phyloP scores from a whole-genome alignment of 2,797 vertebrate genomes.

The Gymnodraco acuticeps region DNA sequence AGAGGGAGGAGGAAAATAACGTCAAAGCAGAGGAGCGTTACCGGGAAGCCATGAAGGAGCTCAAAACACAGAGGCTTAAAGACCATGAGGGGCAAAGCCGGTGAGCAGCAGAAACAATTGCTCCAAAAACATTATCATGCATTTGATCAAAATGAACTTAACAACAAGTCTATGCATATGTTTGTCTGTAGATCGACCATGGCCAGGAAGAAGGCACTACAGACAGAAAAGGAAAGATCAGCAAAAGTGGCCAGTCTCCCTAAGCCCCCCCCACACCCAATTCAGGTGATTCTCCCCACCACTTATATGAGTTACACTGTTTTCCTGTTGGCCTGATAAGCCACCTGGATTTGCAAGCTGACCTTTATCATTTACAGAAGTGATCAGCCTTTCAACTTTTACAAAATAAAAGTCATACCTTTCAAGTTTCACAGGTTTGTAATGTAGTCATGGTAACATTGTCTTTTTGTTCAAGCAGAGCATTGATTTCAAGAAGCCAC shows the following conservation, averaged over 20 bases:
- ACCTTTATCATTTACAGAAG: background rate
- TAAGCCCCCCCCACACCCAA: slow-evolving; percentile 81
- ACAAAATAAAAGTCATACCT: background rate
- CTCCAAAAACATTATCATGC: background rate
- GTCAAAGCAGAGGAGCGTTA: slow-evolving; percentile 88
- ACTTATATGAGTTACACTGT: background rate
- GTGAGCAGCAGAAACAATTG: slow-evolving; percentile 71
- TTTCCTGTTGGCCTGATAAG: background rate
- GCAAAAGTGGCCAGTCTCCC: slow-evolving; percentile 90
- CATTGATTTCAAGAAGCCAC: slow-evolving; percentile 77
- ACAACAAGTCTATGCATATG: background rate
- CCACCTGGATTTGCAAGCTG: background rate
- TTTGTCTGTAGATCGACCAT: slow-evolving; percentile 73
- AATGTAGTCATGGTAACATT: background rate
- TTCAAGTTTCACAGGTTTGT: background rate
- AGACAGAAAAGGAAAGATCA: slow-evolving; percentile 90
- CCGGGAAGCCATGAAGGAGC: slow-evolving; percentile 88
- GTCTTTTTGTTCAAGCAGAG: slow-evolving; percentile 72
- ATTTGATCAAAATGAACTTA: background rate
- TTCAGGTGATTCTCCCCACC: slow-evolving; percentile 81
- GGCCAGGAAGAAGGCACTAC: slow-evolving; percentile 88
- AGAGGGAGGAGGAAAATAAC: slow-evolving; percentile 83
- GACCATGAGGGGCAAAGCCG: slow-evolving; percentile 80
- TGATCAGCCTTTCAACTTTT: background rate
- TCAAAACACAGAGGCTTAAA: slow-evolving; percentile 87